Evolutionary conservation across 92 coral and sea anemone genomes (phyloP), one percentile per base, ranked within the genome.

Genomic region (Phenganax subtilis): DNA sequence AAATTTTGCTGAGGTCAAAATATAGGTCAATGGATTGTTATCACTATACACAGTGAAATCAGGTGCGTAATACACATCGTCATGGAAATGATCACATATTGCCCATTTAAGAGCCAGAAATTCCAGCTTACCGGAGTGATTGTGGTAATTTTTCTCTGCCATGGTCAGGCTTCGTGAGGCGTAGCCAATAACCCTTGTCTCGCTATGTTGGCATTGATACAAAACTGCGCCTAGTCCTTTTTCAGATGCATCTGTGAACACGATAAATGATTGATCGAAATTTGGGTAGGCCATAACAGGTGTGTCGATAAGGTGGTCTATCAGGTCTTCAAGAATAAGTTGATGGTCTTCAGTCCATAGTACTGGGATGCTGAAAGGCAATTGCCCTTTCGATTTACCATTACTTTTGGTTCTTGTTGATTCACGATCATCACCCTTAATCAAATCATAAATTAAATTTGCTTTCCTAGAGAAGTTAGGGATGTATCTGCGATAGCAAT

Each of bases 331-430:
- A 12, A 80, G 28, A 16, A 89, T 86, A 4, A 87, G 72, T 66
- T 86, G 92, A 51, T 89, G 92, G 31, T 11, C 56, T 59, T 75
- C 75, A 15, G 87, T 86, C 91, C 89, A 86, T 2, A 56, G 73
- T 65, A 88, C 83, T 7, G 86, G 86, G 75, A 75, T 84, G 54
- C 54, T 86, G 25, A 89, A 57, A 53, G 89, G 84, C 52, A 86
- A 17, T 51, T 89, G 88, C 79, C 89, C 85, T 15, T 73, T 55
- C 31, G 75, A n/a, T 30, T 71, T 71, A 17, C 71, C 25, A 17
- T 4, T 65, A 17, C 51, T 54, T 55, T 30, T 71, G 12, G 25
- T 29, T n/a, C 14, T 7, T 20, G 54, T 30, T 29, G 75, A 9
- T 12, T 20, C 20, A 29, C 11, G 10, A 17, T 71, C 54, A 10